Conservation (phyloP, 2,797 vertebrate species). For the Gobio occitaniae region DNA sequence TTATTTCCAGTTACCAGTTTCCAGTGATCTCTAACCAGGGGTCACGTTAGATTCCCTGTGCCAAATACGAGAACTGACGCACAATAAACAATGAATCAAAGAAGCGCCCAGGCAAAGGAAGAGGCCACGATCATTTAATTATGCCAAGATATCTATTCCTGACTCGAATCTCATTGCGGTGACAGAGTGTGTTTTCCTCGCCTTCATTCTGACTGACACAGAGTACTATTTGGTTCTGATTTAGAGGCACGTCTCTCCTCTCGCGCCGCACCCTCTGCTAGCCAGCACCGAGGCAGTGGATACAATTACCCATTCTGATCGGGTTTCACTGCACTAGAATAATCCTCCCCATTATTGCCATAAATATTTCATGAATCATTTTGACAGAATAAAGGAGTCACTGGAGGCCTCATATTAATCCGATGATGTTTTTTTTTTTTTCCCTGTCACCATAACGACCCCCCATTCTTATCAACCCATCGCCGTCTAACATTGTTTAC, state of each 20-base stretch:
- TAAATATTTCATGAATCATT: slow-evolving; percentile 69
- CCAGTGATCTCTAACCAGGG: neutral
- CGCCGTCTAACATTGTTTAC: slow-evolving; percentile 36
- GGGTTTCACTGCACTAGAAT: slow-evolving; percentile 66
- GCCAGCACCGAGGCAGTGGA: slow-evolving; percentile 52
- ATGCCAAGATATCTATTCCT: slow-evolving; percentile 52
- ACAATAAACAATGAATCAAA: neutral
- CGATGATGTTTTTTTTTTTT: slow-evolving; percentile 33
- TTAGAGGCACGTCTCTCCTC: slow-evolving; percentile 45
- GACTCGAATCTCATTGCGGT: slow-evolving; percentile 52
- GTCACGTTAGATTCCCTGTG: slow-evolving; percentile 22
- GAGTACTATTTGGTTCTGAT: slow-evolving; percentile 45
- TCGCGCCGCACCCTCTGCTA: slow-evolving; percentile 8
- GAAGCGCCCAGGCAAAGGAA: neutral
- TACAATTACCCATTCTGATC: slow-evolving; percentile 69
- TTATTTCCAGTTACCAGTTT: neutral
- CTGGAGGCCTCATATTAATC: slow-evolving; percentile 56
- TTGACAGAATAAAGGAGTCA: slow-evolving; percentile 61
- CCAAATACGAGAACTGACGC: neutral
- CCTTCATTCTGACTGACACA: slow-evolving; percentile 47
- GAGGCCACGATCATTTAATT: slow-evolving; percentile 50
- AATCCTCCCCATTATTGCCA: slow-evolving; percentile 64
- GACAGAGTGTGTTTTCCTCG: slow-evolving; percentile 33
- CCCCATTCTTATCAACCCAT: neutral
- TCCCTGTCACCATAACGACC: slow-evolving; percentile 7